Conservation (phyloP, 1,140 invertebrate genomes). For the Araneus ventricosus region DNA sequence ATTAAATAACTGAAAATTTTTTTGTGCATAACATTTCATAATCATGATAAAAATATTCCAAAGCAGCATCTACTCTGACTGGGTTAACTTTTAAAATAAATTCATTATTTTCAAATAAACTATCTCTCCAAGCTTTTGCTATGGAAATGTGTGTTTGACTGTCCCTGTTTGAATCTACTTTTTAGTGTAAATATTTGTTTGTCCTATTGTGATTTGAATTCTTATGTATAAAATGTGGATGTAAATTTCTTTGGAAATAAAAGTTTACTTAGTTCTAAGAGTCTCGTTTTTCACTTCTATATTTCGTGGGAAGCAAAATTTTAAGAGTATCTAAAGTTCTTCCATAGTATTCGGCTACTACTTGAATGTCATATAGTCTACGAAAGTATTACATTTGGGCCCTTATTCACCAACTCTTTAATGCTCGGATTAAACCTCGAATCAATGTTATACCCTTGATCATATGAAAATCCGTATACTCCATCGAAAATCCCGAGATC, state of each 20-base stretch:
- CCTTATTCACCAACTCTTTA: no score
- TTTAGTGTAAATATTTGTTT: conserved; percentile 38
- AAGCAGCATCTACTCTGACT: not conserved
- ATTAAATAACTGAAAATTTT: not conserved
- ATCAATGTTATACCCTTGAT: no score
- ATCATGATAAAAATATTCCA: not conserved
- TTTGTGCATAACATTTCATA: not conserved
- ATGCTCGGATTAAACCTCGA: no score
- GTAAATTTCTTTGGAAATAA: conserved; percentile 41
- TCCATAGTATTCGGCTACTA: no score
- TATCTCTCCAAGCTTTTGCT: not conserved
- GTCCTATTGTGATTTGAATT: not conserved
- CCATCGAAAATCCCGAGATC: no score
- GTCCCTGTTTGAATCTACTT: not conserved
- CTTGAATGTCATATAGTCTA: no score
- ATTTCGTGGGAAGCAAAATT: not conserved
- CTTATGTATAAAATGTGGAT: conserved; percentile 15
- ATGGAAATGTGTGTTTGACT: not conserved
- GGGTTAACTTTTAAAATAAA: not conserved
- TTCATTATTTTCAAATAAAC: not conserved
- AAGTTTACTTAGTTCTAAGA: not conserved
- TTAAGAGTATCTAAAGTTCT: no score
- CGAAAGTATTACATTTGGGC: no score
- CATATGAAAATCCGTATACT: no score
- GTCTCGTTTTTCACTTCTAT: not conserved